Evolutionary conservation across 2,113 vertebrate genomes (phyloP), one percentile per base, ranked within the genome.

Genomic region (Cercocebus atys): DNA sequence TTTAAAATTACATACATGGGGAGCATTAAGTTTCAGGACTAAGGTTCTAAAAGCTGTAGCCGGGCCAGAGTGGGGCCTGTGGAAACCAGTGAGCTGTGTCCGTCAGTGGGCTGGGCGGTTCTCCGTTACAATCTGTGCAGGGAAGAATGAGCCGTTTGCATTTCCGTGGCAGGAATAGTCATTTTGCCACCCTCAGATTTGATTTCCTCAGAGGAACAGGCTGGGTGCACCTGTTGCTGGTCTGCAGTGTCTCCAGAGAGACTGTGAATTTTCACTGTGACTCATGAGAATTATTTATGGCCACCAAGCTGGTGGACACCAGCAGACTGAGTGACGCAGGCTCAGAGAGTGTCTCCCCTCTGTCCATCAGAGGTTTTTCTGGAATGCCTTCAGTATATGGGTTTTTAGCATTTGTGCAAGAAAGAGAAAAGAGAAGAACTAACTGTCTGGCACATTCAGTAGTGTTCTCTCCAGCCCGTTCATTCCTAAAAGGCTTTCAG

Each of bases 251-350:
- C 92, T 86, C 61, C 40, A 75, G 72, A 97, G 96, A 97, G 70
- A 59, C 0, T 55, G 92, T 90, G 76, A 59, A 78, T 92, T 97
- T 94, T 96, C 80, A 17, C 1, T 92, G 76, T 98, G 97, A 96
- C 85, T 97, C 96, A 94, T 14, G 57, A 16, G 38, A 83, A 40
- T 95, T 97, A 93, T 95, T 97, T 95, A 95, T 95, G 90, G 59
- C 84, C 70, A 73, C 80, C 9, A 6, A 1, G 8, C 80, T 87
- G 88, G 79, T 90, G 40, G 91, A 93, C 40, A 93, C 57, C n/a
- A 43, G 86, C 64, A 47, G 72, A 86, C n/a, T 23, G 59, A 84
- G 43, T 50, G 72, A 86, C 27, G 52, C 47, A 80, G 25, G 72
- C 87, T 92, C n/a, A 38, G 43, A 81, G 66, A 76, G 45, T 17